Evolutionary conservation across 35 echinoderm and acorn worm species (phyloP), one percentile per base, ranked within the genome.

Genomic region (Ptychodera flava): DNA sequence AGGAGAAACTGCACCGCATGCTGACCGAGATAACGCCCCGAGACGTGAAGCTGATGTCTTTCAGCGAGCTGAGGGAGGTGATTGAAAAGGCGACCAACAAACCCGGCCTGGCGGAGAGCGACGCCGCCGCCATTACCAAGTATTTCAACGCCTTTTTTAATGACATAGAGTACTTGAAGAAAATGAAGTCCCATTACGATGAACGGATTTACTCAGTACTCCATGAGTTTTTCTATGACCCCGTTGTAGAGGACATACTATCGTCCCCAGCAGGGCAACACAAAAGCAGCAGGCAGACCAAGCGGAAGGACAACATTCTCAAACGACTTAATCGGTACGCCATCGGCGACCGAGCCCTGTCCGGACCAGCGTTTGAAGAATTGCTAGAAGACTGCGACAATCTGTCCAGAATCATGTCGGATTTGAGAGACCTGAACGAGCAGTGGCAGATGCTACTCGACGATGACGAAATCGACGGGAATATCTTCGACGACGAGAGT

Each of bases 111-210:
- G 35, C 34, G 16, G 37, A 36, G n/a, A 30, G 35, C 35, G 82
- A 83, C 28, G 37, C 2, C 29, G 82, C 34, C 16, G 33, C 30
- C 16, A 36, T 83, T 10, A 12, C 45, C 6, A 83, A 83, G 82
- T 36, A 83, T 83, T 83, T 83, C 37, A 36, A 83, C n/a, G 82
- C 34, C 82, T 83, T 83, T 30, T 83, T 83, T 36, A 34, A 83
- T 34, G 37, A 16, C 28, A 83, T 83, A 36, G 82, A 34, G 1
- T 0, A 36, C 82, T 28, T 83, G 35, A 34, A 35, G 16, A 34
- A 36, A 34, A 28, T 83, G 15, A 83, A 83, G 35, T 28, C 33
- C 16, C n/a, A 83, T 28, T 83, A 36, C 29, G 37, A 34, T 35
- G 82, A 83, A 2, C 35, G 37, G 82, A 83, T 83, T 37, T 83